These are phyloP conservation scores for Tiliacea citrago DNA, from an alignment of 2,888 invertebrate genomes.

Conservation along the genomic window DNA sequence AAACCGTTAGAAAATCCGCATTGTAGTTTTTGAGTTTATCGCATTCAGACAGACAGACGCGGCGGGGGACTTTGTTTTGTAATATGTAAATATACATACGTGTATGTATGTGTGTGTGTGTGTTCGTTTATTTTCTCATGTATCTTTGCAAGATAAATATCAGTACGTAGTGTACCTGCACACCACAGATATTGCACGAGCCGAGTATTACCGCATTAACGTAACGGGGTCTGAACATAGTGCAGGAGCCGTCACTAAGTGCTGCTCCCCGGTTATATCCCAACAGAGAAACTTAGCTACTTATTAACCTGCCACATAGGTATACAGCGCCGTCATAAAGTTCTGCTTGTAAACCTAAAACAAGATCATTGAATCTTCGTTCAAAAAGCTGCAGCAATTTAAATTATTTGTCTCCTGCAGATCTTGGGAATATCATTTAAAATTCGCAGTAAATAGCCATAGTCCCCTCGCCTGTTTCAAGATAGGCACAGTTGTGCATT, in stretches of 20 bases:
- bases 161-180: not conserved
- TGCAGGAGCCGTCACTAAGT: slow-evolving; percentile 9
- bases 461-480: no score
- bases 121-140: not conserved
- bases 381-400: not conserved
- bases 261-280: slow-evolving; percentile 33
- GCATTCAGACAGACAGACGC: no score
- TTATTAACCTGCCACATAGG: slow-evolving; percentile 12
- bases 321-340: not conserved
- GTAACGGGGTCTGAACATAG: slow-evolving; percentile 58
- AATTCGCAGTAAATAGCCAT: no score
- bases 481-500: not conserved
- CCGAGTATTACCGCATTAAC: slow-evolving; percentile 51
- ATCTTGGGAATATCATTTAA: not conserved
- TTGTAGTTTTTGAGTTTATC: no score
- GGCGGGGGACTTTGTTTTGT: no score
- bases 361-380: not conserved
- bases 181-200: not conserved
- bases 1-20: no score
- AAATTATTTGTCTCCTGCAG: not conserved
- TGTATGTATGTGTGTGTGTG: no score
- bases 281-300: slow-evolving; percentile 11
- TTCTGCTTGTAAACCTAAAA: not conserved
- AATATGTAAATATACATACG: no score
- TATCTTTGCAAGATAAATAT: not conserved